Conservation (phyloP, 2,113 vertebrate genomes). For the Sterna hirundo region DNA sequence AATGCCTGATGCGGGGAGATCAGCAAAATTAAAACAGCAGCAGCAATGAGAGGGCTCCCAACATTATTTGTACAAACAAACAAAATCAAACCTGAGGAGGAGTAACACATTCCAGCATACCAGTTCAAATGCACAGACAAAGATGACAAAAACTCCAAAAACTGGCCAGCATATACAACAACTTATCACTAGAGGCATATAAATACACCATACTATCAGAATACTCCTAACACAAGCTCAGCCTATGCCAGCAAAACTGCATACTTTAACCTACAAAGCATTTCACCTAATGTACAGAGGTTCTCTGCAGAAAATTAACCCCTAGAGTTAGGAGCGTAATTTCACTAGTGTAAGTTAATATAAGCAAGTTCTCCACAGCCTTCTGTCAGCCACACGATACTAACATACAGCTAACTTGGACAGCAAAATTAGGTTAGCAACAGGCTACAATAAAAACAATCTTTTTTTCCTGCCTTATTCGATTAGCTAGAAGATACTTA, state of each 20-base stretch:
- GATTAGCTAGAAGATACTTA: not conserved
- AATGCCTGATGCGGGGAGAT: not conserved
- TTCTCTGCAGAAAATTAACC: not conserved
- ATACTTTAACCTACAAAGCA: not conserved
- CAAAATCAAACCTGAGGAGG: not conserved
- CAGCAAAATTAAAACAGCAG: not conserved
- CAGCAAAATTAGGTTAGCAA: not conserved
- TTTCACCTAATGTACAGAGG: not conserved
- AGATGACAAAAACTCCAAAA: not conserved
- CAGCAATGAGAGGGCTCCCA: not conserved
- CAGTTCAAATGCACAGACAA: not conserved
- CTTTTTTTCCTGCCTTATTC: not conserved
- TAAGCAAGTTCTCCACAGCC: not conserved
- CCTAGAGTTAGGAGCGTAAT: not conserved
- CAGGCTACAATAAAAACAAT: not conserved
- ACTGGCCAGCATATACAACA: fast-evolving
- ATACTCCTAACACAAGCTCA: not conserved
- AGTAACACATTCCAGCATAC: not conserved
- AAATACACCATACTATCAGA: not conserved
- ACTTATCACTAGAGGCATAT: not conserved
- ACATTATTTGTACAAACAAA: not conserved
- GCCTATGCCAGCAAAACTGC: not conserved
- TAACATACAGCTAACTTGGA: not conserved
- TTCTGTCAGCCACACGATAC: not conserved
- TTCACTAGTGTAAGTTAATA: not conserved